A percentile compares a stretch with the other conserved stretches of the same genome.
phyloP scores from a whole-genome alignment of 2,888 invertebrate genomes.

The Leucophora obtusa region DNA sequence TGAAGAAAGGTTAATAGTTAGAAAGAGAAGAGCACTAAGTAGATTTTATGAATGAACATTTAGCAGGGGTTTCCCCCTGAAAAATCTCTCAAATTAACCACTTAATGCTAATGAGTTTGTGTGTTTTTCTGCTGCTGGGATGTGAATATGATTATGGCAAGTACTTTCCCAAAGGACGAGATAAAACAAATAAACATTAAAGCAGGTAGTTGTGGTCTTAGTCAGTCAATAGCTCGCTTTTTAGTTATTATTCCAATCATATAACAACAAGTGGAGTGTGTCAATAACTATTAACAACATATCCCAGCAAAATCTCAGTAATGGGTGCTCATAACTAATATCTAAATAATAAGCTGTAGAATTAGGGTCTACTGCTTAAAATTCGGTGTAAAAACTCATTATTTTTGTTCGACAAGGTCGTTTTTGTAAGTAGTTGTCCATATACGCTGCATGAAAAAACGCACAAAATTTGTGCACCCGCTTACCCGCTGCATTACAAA shows the following conservation, averaged over 20 bases:
- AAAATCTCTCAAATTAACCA: slow-evolving; percentile 18
- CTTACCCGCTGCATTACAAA: no score
- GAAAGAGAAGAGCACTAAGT: background rate
- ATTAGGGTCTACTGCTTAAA: no score
- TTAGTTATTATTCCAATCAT: slow-evolving; percentile 47
- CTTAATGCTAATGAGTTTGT: slow-evolving; percentile 39
- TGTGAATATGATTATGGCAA: slow-evolving; percentile 42
- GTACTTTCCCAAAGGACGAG: slow-evolving; percentile 23
- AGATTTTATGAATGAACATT: slow-evolving; percentile 50
- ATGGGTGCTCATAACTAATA: no score
- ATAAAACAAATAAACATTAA: slow-evolving; percentile 31
- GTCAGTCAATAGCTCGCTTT: background rate
- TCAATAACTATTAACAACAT: background rate
- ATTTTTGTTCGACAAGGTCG: no score
- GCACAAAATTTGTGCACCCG: no score
- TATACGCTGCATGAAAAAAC: no score
- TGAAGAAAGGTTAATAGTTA: background rate
- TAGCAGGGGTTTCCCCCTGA: background rate
- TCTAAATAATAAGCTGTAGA: no score
- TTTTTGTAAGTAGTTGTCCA: no score
- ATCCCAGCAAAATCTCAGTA: no score
- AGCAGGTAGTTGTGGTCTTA: slow-evolving; percentile 23
- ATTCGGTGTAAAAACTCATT: no score
- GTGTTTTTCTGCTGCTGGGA: slow-evolving; percentile 12
- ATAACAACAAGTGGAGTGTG: slow-evolving; percentile 69